Percentiles rank a stretch among this genome's conserved stretches.
phyloP scores from a whole-genome alignment of 2,888 invertebrate genomes.

The Lomographa bimaculata region DNA sequence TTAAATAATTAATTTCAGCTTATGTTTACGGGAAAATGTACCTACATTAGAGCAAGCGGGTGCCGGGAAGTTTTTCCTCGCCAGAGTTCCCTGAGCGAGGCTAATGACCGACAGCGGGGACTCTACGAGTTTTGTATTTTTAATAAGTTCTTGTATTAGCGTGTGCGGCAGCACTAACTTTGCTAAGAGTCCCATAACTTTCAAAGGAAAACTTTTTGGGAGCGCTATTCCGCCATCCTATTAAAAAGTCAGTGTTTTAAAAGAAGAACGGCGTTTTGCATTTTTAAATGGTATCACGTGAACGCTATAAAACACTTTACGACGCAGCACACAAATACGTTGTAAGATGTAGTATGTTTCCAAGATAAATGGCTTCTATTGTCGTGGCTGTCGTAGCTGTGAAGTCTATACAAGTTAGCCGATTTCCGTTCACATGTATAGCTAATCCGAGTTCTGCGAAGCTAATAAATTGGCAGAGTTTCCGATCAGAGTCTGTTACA shows the following conservation, averaged over 20 bases:
- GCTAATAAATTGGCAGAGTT: constrained; percentile 61
- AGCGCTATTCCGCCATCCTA: constrained; percentile 10
- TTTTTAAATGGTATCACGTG: constrained; percentile 5
- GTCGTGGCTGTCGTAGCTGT: constrained; percentile 14
- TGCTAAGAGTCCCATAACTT: constrained; percentile 25
- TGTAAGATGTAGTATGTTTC: no score
- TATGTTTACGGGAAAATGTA: constrained; percentile 48
- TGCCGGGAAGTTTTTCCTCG: constrained; percentile 47
- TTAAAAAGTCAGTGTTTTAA: constrained; percentile 7
- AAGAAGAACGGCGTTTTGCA: neutral
- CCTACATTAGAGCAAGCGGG: constrained; percentile 41
- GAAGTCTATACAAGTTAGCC: constrained; percentile 23
- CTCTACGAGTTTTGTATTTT: constrained; percentile 61
- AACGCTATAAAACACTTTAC: constrained; percentile 3
- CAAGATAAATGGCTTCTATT: constrained; percentile 13
- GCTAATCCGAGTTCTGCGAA: constrained; percentile 46
- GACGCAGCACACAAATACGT: neutral
- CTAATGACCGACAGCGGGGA: constrained; percentile 54
- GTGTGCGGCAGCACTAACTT: constrained; percentile 39
- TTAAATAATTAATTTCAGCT: constrained; percentile 48
- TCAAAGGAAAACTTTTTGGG: constrained; percentile 19
- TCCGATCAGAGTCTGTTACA: constrained; percentile 46
- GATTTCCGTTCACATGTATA: constrained; percentile 34
- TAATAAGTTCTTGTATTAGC: constrained; percentile 57
- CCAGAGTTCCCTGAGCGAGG: constrained; percentile 34